Percentiles rank a stretch among this genome's conserved stretches.
Evolutionary conservation across 2,888 invertebrate genomes (phyloP).

Genomic region (Tipula helvola): DNA sequence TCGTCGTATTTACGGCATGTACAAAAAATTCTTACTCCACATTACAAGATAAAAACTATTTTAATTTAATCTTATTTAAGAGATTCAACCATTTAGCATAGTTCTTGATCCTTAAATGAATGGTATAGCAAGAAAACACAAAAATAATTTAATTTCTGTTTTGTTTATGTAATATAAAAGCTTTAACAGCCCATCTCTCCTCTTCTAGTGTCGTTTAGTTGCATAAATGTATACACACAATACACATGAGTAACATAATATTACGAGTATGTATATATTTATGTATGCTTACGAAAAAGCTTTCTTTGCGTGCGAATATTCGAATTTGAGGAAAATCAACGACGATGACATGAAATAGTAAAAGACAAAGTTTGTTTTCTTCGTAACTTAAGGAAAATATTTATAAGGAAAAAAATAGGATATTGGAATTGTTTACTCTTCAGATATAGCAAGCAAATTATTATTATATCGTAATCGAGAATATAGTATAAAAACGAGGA

Average conservation of each 20-base stretch:
- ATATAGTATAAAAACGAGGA: neutral
- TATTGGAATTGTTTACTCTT: neutral
- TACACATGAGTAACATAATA: too few species aligned
- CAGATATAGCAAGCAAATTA: neutral
- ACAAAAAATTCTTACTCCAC: neutral
- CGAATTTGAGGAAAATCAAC: neutral
- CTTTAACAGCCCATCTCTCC: neutral
- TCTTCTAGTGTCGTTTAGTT: neutral
- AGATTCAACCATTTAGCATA: neutral
- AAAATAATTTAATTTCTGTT: neutral
- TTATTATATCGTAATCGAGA: neutral
- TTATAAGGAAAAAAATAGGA: neutral
- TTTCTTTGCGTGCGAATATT: neutral
- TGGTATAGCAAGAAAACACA: neutral
- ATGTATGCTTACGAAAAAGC: neutral
- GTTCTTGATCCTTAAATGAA: neutral
- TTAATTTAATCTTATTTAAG: neutral
- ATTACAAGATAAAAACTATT: neutral
- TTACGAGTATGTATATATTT: neutral
- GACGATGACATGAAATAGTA: neutral
- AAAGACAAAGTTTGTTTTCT: neutral
- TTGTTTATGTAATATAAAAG: neutral
- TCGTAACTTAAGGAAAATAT: neutral
- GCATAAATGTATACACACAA: too few species aligned
- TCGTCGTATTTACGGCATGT: neutral